Conservation (phyloP, 2,888 invertebrate genomes). For the Saturnia pavonia region DNA sequence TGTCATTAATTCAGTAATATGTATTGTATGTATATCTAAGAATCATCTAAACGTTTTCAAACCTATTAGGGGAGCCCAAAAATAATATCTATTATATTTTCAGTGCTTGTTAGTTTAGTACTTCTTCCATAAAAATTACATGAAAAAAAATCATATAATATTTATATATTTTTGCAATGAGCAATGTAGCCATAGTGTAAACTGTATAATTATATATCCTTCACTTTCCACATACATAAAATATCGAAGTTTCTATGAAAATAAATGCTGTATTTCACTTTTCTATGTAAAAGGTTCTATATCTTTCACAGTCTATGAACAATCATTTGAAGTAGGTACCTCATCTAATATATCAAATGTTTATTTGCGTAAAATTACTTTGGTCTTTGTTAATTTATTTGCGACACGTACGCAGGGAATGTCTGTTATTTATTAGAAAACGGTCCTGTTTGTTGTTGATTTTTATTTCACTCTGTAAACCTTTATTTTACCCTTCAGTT, state of each 20-base stretch:
- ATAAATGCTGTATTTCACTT: background rate
- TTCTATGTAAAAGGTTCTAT: background rate
- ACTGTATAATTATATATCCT: too few species aligned
- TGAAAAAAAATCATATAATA: too few species aligned
- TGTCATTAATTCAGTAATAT: too few species aligned
- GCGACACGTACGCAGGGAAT: slow-evolving; percentile 36
- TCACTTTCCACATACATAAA: background rate
- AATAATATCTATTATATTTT: too few species aligned
- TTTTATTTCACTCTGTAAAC: slow-evolving; percentile 31
- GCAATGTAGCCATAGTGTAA: too few species aligned
- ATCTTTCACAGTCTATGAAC: slow-evolving; percentile 9
- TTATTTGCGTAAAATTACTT: slow-evolving; percentile 28
- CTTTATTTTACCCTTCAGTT: slow-evolving; percentile 30
- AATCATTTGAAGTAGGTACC: slow-evolving; percentile 17
- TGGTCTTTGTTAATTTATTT: slow-evolving; percentile 36
- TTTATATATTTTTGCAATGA: too few species aligned
- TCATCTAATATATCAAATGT: slow-evolving; percentile 9
- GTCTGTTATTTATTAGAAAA: slow-evolving; percentile 40
- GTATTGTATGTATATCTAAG: too few species aligned
- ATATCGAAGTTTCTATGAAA: background rate
- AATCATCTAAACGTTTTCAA: too few species aligned
- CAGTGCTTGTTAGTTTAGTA: too few species aligned
- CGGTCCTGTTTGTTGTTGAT: slow-evolving; percentile 28
- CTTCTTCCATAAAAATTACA: too few species aligned
- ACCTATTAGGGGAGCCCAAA: too few species aligned